Evolutionary conservation across 2,113 vertebrate genomes (phyloP), one percentile per base, ranked within the genome.

Genomic region (Phyllopteryx taeniolatus): DNA sequence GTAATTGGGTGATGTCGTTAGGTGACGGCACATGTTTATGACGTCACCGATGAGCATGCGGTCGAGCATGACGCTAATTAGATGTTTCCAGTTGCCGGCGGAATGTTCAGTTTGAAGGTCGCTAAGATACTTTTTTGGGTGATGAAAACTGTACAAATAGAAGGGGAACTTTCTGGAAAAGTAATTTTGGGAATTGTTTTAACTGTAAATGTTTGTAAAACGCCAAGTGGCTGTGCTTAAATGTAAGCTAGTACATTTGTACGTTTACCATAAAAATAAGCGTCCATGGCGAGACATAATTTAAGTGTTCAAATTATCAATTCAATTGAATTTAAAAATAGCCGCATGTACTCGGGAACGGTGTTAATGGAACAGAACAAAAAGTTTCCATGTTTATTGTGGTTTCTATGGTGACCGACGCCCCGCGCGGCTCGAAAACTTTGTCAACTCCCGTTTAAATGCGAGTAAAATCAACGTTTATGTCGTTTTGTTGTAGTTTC

Each of bases 331-430:
- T 27, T 60, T 2, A 22, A 54, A 51, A 54, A 56, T 9, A 35
- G 14, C 15, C 13, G 7, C 10, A 14, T 59, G 27, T 60, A 31
- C 33, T 22, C 13, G 20, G 1, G 20, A 46, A 20, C 12, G n/a
- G 2, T 5, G 43, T 43, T 65, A 33, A 14, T 43, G 63, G 35
- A 12, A 43, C 13, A 15, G 13, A 61, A 61, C 31, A 35, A 33
- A 8, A 22, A 65, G 43, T 66, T 14, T 14, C 4, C 64, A 3
- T 66, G 64, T 66, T 46, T 47, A 13, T 22, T 47, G 13, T 47
- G 22, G 64, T 66, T 46, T 22, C 64, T 46, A 47, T 66, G 64
- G 64, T 66, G 64, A 66, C 44, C 8, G 43, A 47, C 64, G 14
- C 13, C 2, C 43, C 43, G 39, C 64, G 20, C 22, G 14, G 13